Base-by-base conservation (phyloP, 2,888 invertebrate species). In the Orthosia cruda region DNA sequence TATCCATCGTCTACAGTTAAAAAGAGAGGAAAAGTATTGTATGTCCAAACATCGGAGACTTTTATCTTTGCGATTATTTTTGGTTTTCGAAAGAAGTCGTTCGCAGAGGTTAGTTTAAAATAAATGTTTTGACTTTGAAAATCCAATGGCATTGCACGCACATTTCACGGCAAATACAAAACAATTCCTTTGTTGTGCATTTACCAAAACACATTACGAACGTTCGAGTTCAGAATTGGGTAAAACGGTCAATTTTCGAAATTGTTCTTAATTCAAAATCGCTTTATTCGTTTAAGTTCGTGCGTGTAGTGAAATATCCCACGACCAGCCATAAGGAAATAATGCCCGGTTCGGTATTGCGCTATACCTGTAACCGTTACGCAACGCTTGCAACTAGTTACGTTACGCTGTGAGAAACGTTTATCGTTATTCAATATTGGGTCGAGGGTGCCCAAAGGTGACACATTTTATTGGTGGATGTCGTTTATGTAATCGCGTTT, bases 281-380 rank as follows among this genome's bases (percentile, higher is more conserved):
- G 45, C 40, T 84, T 68, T 73, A 83, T 70, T 68, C 71, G 71
- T 59, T 84, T 69, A 74, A 63, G 59, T 71, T 76, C 71, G 69
- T 80, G 86, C 86, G 87, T 87, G 86, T 64, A 66, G 55, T 26
- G 62, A 74, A 85, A 73, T 87, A 83, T 87, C 64, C 70, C 77
- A 74, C 81, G 74, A 72, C 47, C 55, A 70, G n/a, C 75, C 67
- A 80, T 86, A 83, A 86, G 86, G 86, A 87, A 87, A 80, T 78
- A 73, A 65, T 57, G 49, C 67, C 61, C 58, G n/a, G 58, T 76
- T 49, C 58, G 68, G 71, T 83, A 72, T 83, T 83, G 71, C 72
- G 61, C 68, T 69, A 57, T 74, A 50, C 63, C 52, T 67, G 49
- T 65, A 66, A 84, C 49, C 47, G 81, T 81, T 79, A 57, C 70